Percentiles rank a stretch among this genome's conserved stretches.
These are phyloP conservation scores for Microcebus ravelobensis DNA, from an alignment of 2,113 vertebrate species.

Conservation along the genomic window DNA sequence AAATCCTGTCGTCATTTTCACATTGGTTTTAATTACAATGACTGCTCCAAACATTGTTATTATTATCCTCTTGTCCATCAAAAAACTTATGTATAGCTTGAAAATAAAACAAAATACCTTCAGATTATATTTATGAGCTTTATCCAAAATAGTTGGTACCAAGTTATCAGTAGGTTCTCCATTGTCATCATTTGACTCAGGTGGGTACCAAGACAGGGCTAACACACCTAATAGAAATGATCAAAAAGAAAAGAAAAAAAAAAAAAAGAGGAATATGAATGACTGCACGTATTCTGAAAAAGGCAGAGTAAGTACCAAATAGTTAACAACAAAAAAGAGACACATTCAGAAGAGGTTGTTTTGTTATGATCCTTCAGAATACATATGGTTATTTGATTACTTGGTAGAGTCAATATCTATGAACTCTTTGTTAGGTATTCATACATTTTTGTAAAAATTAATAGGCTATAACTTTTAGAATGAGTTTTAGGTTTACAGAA, in stretches of 20 bases:
- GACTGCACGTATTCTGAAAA: background rate
- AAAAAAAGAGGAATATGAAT: background rate
- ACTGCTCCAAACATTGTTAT: background rate
- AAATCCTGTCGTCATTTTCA: background rate
- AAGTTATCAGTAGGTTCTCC: constrained; percentile 91
- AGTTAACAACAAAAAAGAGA: constrained; percentile 23
- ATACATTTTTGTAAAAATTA: background rate
- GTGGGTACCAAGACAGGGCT: constrained; percentile 97
- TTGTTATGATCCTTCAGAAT: background rate
- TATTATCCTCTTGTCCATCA: background rate
- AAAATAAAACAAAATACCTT: constrained; percentile 88
- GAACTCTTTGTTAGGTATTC: background rate
- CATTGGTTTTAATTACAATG: background rate
- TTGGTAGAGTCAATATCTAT: constrained; percentile 36
- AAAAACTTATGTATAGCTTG: background rate
- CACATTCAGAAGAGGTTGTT: background rate
- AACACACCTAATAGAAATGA: constrained; percentile 90
- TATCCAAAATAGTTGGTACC: constrained; percentile 92
- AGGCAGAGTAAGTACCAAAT: background rate
- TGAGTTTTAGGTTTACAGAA: constrained; percentile 9
- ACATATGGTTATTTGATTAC: background rate
- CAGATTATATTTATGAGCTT: constrained; percentile 94
- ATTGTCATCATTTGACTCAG: constrained; percentile 92
- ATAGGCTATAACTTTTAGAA: background rate
- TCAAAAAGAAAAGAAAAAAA: background rate